A percentile compares a stretch with the other conserved stretches of the same genome.
Conservation (phyloP, 2,888 invertebrate species). For the Tiliacea citrago region DNA sequence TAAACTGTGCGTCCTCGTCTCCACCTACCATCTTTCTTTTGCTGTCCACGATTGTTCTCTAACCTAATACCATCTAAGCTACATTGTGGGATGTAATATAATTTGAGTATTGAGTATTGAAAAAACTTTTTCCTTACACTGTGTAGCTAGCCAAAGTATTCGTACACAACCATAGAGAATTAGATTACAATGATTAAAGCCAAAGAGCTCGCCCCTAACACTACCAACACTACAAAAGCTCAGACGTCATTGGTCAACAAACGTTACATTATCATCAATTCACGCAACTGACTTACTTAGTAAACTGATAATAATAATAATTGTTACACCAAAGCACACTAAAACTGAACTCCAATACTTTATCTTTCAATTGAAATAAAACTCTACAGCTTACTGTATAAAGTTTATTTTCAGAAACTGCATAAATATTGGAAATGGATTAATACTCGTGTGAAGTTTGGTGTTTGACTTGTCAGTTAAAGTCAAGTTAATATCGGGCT, state of each 20-base stretch:
- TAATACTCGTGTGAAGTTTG: constrained; percentile 66
- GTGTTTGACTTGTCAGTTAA: constrained; percentile 66
- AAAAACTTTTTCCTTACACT: no score
- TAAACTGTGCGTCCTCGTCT: no score
- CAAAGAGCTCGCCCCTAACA: neutral
- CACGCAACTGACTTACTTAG: constrained; percentile 77
- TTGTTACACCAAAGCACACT: constrained; percentile 67
- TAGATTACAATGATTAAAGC: neutral
- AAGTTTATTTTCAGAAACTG: neutral
- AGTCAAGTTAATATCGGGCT: constrained; percentile 60
- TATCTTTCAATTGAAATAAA: constrained; percentile 27
- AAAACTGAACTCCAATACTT: constrained; percentile 55
- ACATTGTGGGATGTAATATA: no score
- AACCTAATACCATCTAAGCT: no score
- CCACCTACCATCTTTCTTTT: no score
- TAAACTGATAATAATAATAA: constrained; percentile 74
- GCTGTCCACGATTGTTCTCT: no score
- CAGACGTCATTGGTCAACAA: constrained; percentile 48
- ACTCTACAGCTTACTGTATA: neutral
- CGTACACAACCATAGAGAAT: neutral
- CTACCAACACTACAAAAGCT: constrained; percentile 7
- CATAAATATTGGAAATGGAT: constrained; percentile 51
- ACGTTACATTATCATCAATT: constrained; percentile 77
- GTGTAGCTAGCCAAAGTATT: neutral
- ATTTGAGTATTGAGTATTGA: no score